A percentile compares a stretch with the other conserved stretches of the same genome.
Evolutionary conservation across 2,888 invertebrate genomes (phyloP).

Genomic region (Eupithecia centaureata): DNA sequence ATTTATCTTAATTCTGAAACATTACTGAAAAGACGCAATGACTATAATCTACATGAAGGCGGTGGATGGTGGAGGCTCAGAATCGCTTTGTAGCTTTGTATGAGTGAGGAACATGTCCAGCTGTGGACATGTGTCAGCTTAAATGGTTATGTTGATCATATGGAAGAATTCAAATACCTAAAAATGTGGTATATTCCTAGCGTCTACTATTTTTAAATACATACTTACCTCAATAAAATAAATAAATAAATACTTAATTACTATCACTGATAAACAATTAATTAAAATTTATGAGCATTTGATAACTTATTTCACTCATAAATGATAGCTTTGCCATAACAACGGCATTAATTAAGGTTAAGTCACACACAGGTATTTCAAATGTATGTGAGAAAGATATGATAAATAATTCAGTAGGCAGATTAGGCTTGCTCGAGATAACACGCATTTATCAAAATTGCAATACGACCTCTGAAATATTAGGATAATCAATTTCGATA

Average conservation of each 20-base stretch:
- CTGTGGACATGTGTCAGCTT: background rate
- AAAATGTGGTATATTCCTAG: background rate
- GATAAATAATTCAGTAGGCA: conserved; percentile 40
- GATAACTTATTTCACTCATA: background rate
- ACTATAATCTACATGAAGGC: too few relatives aligned
- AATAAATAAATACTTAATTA: background rate
- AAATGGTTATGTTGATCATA: background rate
- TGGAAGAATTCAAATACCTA: background rate
- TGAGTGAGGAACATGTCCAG: too few relatives aligned
- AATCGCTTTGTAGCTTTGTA: too few relatives aligned
- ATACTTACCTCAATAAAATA: too few relatives aligned
- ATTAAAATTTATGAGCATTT: background rate
- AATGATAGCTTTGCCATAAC: conserved; percentile 1
- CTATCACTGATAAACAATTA: background rate
- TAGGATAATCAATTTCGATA: conserved; percentile 51
- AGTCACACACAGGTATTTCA: conserved; percentile 13
- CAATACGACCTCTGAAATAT: conserved; percentile 45
- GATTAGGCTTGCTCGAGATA: conserved; percentile 41
- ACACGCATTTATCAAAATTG: conserved; percentile 40
- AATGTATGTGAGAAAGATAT: conserved; percentile 26
- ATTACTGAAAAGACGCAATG: too few relatives aligned
- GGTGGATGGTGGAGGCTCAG: too few relatives aligned
- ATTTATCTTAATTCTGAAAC: too few relatives aligned
- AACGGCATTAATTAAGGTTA: conserved; percentile 7
- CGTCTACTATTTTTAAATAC: background rate